These are phyloP conservation scores for Cerastis rubricosa DNA, from an alignment of 2,888 invertebrate genomes.

Conservation along the genomic window DNA sequence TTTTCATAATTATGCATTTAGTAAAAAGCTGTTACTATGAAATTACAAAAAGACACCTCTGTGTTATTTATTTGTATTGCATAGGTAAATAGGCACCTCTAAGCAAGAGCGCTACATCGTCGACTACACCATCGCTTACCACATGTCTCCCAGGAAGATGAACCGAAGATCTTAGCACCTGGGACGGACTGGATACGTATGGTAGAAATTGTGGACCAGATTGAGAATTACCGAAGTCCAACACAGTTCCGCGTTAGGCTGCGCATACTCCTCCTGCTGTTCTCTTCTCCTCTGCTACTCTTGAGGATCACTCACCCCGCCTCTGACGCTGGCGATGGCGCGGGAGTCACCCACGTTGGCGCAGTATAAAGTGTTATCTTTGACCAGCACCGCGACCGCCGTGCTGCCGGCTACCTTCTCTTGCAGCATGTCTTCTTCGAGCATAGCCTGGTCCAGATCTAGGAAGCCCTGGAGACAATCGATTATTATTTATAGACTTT, in stretches of 20 bases:
- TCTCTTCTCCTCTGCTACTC: not conserved
- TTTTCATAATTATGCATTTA: no score
- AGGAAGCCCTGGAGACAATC: constrained; percentile 93
- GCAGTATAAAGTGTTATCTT: constrained; percentile 96
- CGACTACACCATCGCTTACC: not conserved
- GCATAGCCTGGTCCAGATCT: constrained; percentile 98
- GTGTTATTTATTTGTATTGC: no score
- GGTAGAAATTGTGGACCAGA: not conserved
- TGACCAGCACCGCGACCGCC: constrained; percentile 96
- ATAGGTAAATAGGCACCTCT: not conserved
- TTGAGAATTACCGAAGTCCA: not conserved
- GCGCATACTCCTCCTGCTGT: not conserved
- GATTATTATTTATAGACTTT: not conserved
- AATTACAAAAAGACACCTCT: no score
- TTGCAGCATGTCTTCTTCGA: constrained; percentile 95
- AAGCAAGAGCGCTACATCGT: not conserved
- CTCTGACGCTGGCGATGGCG: constrained; percentile 97
- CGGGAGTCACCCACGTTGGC: constrained; percentile 99
- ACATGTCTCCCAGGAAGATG: not conserved
- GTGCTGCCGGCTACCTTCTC: constrained; percentile 99
- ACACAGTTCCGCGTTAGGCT: not conserved
- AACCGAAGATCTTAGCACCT: not conserved
- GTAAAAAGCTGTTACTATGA: no score
- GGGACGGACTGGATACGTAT: not conserved
- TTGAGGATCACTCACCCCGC: constrained; percentile 89